Evolutionary conservation across 2,797 vertebrate genomes (phyloP), one percentile per base, ranked within the genome.

Genomic region (Pristis pectinata): DNA sequence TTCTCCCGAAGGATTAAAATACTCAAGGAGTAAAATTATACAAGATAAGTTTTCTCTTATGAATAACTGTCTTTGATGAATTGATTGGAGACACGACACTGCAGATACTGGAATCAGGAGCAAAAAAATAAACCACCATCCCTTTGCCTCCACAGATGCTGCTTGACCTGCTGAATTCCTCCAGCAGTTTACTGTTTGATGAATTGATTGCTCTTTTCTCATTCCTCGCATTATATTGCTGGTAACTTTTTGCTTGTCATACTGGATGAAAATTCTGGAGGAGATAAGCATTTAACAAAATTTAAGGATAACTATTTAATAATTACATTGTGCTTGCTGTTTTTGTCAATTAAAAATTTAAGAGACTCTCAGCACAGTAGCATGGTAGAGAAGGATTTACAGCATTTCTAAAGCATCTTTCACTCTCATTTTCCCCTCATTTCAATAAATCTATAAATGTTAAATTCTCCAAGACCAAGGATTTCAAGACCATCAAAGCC

Each of bases 401-500:
- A 76, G 41, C 44, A n/a, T 76, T 94, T 53, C 70, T 76, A 34
- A 37, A 76, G 30, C 27, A 76, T 76, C 92, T 93, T 93, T 76
- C 67, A 27, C n/a, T n/a, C 49, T 11, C 3, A 17, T 15, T 53
- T 11, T 34, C 11, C 17, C n/a, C 27, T 5, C 13, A 10, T 79
- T 79, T 27, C 37, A 37, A 74, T 93, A 93, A 93, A 93, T 93
- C 91, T 93, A 67, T 3, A 72, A 76, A 6, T 53, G 49, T 53
- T 94, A 15, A 74, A 56, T 53, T 94, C 94, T 53, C 27, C 67
- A 74, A 76, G 70, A 41, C 0, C 3, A 22, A 85, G 76, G 87
- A 64, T 79, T 24, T 67, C 67, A 80, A 89, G 72, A 56, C 44
- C 95, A 82, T 95, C 95, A 95, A 95, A 95, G 95, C 15, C 22